Evolutionary conservation across 2,113 vertebrate species (phyloP), one percentile per base, ranked within the genome.

Genomic region (Lycaon pictus): DNA sequence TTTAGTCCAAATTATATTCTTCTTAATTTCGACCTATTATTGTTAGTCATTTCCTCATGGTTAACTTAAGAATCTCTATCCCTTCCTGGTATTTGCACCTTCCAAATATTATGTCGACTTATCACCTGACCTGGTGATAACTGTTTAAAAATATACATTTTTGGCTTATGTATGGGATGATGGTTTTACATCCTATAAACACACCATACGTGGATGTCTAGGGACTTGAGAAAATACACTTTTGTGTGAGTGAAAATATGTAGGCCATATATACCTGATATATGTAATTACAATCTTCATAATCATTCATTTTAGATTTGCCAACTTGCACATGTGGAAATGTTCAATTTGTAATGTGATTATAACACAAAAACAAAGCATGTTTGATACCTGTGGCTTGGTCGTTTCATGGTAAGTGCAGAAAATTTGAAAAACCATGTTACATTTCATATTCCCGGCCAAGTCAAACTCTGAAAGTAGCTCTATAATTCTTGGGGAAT

Each of bases 301-400:
- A 97, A 97, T 97, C 94, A 97, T 96, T 97, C 94, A 96, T 93
- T 97, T 98, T 98, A 91, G 98, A 98, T 98, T 98, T 99, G 98
- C 98, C 98, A 99, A 98, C 96, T 67, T 0, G 65, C 98, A 99
- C 99, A 99, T 98, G 98, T 99, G 98, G 98, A 99, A 99, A 98
- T 98, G 97, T 99, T 99, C 98, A 99, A 99, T 99, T 98, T 98
- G 98, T 98, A 99, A 99, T 97, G 94, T 98, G 98, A 99, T 99
- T 99, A 99, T 72, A 99, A 98, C 97, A 98, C 98, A 98, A 60
- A 80, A 98, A 99, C 98, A 98, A 99, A 98, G 98, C 98, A 98
- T 96, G 98, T 98, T 98, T 98, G 98, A 99, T 99, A 99, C 98
- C 98, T 98, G 98, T 98, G 98, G 98, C 98, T 98, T 98, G 97